phyloP scores from a whole-genome alignment of 2,888 invertebrate genomes.

The Alloplasta piceator region DNA sequence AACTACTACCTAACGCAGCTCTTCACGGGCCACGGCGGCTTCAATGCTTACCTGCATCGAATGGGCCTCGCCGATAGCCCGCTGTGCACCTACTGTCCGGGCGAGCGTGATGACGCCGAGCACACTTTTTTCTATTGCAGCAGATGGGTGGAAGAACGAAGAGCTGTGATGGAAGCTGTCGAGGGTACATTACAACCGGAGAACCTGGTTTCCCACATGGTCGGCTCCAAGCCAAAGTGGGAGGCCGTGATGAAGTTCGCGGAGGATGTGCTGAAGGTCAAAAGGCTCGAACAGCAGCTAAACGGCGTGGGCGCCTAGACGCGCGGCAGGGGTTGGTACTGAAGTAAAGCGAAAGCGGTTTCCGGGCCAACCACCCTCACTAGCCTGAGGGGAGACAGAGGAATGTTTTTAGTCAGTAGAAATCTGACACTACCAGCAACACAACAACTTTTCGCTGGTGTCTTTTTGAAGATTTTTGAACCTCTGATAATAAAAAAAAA shows the following conservation, averaged over 20 bases:
- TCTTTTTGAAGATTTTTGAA: conserved; percentile 29
- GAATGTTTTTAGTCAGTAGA: conserved; percentile 35
- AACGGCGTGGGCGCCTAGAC: background rate
- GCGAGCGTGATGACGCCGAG: background rate
- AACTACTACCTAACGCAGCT: conserved; percentile 67
- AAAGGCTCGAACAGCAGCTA: background rate
- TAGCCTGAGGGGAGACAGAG: background rate
- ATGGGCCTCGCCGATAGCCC: conserved; percentile 2
- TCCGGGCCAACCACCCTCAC: conserved; percentile 12
- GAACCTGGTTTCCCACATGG: conserved; percentile 6
- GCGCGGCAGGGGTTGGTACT: conserved; percentile 16
- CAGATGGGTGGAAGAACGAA: conserved; percentile 2
- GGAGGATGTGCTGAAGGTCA: background rate
- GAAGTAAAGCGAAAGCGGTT: conserved; percentile 50
- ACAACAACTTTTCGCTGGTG: background rate
- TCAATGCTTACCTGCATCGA: conserved; percentile 52
- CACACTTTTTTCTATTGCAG: conserved; percentile 23
- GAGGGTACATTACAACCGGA: background rate
- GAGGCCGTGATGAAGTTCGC: background rate
- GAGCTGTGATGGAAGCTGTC: background rate
- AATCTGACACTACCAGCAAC: conserved; percentile 35
- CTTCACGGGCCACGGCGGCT: conserved; percentile 67
- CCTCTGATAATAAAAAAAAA: no score
- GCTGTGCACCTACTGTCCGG: background rate
- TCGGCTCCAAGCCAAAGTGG: conserved; percentile 15